Evolutionary conservation across 2,888 invertebrate species (phyloP).

Genomic region (Agelastica alni): DNA sequence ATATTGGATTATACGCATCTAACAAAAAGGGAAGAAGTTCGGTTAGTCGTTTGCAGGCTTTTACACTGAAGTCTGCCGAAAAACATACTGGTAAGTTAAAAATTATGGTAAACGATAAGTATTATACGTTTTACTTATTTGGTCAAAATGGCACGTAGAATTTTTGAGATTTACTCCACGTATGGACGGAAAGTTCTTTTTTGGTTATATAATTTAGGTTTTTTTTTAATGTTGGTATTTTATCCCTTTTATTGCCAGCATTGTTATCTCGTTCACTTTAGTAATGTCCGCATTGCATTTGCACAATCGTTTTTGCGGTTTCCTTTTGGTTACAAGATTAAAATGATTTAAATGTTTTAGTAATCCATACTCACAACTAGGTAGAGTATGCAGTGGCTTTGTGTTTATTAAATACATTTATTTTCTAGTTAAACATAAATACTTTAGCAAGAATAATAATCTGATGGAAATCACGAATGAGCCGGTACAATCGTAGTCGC

Average conservation of each 20-base stretch:
- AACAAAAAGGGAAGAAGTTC: conserved; percentile 75
- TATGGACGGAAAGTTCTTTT: too few species aligned
- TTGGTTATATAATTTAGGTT: too few species aligned
- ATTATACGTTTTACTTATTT: too few species aligned
- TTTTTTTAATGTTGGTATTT: too few species aligned
- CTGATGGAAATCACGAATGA: conserved; percentile 14
- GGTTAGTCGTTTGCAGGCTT: conserved; percentile 67
- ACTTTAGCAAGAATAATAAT: conserved; percentile 11
- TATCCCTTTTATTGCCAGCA: too few species aligned
- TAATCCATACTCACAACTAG: background rate
- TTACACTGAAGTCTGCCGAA: conserved; percentile 73
- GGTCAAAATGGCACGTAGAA: too few species aligned
- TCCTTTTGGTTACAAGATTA: background rate
- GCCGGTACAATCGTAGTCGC: conserved; percentile 12
- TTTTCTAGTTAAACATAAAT: conserved; percentile 4
- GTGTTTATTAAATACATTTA: conserved; percentile 4
- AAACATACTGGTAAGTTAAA: conserved; percentile 70
- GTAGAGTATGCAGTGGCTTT: too few species aligned
- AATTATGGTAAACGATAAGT: too few species aligned
- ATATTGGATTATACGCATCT: conserved; percentile 69
- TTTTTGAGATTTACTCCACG: too few species aligned
- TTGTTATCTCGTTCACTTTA: too few species aligned
- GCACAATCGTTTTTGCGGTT: background rate
- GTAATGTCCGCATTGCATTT: too few species aligned
- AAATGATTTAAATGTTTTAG: background rate